These are phyloP conservation scores for Cygnus olor DNA, from an alignment of 2,797 vertebrate species.

Conservation along the genomic window DNA sequence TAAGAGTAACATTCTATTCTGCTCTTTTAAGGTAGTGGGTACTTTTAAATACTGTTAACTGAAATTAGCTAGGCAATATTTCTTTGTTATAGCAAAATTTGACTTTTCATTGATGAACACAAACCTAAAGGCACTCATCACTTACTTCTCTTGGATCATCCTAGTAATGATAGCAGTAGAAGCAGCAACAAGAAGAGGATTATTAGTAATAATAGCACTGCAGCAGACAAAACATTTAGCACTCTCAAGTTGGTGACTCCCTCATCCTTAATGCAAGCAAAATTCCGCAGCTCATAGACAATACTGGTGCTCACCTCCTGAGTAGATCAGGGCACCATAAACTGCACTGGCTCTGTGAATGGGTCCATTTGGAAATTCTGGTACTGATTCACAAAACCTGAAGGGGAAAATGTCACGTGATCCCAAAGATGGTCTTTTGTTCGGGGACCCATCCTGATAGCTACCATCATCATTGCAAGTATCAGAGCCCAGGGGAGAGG, in stretches of 20 bases:
- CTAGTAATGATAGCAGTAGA: neutral
- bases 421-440: neutral
- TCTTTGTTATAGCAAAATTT: neutral
- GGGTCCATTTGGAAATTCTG: neutral
- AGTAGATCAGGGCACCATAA: neutral
- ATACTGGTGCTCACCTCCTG: neutral
- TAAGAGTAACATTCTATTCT: neutral
- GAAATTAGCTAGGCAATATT: neutral
- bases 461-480: neutral
- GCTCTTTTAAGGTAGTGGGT: neutral
- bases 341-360: neutral
- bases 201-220: neutral
- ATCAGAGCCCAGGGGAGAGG: neutral
- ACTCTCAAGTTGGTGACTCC: neutral
- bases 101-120: neutral
- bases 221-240: neutral
- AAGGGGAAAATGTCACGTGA: fast-evolving
- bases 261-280: neutral
- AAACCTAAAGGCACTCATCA: neutral
- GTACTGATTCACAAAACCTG: neutral
- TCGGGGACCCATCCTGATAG: neutral
- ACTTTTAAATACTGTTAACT: neutral
- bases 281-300: neutral
- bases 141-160: neutral
- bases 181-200: neutral